These are phyloP conservation scores for Desoria tigrina DNA, from an alignment of 2,888 invertebrate species.

Conservation along the genomic window DNA sequence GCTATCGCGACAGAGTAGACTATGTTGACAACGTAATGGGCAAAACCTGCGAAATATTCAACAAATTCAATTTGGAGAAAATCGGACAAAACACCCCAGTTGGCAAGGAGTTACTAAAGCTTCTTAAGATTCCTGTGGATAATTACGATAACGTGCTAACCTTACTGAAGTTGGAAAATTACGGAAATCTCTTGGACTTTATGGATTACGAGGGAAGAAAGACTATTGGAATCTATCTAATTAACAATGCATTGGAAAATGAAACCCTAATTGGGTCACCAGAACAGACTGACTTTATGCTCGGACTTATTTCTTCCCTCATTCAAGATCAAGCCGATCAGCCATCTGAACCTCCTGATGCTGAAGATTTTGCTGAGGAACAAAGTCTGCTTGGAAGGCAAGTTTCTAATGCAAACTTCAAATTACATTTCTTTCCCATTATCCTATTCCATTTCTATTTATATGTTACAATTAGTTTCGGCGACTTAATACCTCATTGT, in stretches of 20 bases:
- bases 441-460: background rate
- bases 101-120: slow-evolving; percentile 87
- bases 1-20: slow-evolving; percentile 90
- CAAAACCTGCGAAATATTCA: slow-evolving; percentile 86
- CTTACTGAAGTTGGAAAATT: slow-evolving; percentile 82
- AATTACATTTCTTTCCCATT: background rate
- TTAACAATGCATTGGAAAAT: slow-evolving; percentile 85
- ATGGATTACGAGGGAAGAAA: slow-evolving; percentile 86
- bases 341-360: slow-evolving; percentile 69
- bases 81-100: slow-evolving; percentile 78
- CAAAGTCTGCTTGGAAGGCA: slow-evolving; percentile 86
- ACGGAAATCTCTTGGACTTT: slow-evolving; percentile 78
- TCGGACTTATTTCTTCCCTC: slow-evolving; percentile 76
- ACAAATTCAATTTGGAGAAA: slow-evolving; percentile 79
- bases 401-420: background rate
- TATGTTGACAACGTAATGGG: slow-evolving; percentile 93
- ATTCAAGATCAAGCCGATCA: slow-evolving; percentile 83
- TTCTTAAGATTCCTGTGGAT: slow-evolving; percentile 92
- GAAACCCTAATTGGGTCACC: slow-evolving; percentile 83
- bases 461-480: slow-evolving; percentile 39
- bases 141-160: slow-evolving; percentile 89
- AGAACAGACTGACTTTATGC: slow-evolving; percentile 67
- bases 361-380: slow-evolving; percentile 94
- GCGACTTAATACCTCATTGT: background rate
- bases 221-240: slow-evolving; percentile 81